Conservation (phyloP, 2,888 invertebrate genomes). For the Trichopria drosophilae region DNA sequence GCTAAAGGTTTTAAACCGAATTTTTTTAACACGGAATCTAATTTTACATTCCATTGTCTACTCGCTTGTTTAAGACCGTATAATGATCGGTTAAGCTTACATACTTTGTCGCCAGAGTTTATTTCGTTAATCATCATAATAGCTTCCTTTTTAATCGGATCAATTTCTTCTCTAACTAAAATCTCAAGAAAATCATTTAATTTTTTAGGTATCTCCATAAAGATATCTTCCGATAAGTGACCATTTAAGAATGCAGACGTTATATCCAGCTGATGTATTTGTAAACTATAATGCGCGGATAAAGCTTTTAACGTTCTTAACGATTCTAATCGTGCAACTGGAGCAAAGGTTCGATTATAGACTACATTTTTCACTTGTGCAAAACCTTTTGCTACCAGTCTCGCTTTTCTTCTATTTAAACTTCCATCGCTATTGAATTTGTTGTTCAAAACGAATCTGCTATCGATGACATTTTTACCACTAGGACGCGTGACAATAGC, state of each 20-base stretch:
- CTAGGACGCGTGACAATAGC: slow-evolving; percentile 33
- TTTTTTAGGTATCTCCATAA: slow-evolving; percentile 30
- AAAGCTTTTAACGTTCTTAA: slow-evolving; percentile 11
- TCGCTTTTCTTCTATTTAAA: slow-evolving; percentile 34
- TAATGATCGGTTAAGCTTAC: slow-evolving; percentile 33
- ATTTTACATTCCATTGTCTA: slow-evolving; percentile 34
- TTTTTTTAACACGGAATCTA: slow-evolving; percentile 26
- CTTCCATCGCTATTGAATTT: slow-evolving; percentile 30
- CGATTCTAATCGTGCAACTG: slow-evolving; percentile 23
- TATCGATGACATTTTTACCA: slow-evolving; percentile 27
- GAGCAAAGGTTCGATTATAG: slow-evolving; percentile 26
- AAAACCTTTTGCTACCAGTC: slow-evolving; percentile 42
- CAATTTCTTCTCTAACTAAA: slow-evolving; percentile 2
- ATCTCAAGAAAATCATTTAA: slow-evolving; percentile 19
- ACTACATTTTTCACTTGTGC: slow-evolving; percentile 38
- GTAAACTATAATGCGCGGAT: slow-evolving; percentile 11
- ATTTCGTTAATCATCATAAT: too few species aligned
- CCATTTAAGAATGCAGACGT: slow-evolving; percentile 26
- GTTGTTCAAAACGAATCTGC: slow-evolving; percentile 31
- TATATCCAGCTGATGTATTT: slow-evolving; percentile 28
- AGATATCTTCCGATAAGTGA: slow-evolving; percentile 26
- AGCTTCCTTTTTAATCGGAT: too few species aligned
- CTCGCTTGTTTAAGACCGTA: slow-evolving; percentile 38
- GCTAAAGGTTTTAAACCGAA: slow-evolving; percentile 26
- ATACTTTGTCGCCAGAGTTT: slow-evolving; percentile 32